phyloP scores from a whole-genome alignment of 1,140 invertebrate genomes.

The Drosophila watanabei region DNA sequence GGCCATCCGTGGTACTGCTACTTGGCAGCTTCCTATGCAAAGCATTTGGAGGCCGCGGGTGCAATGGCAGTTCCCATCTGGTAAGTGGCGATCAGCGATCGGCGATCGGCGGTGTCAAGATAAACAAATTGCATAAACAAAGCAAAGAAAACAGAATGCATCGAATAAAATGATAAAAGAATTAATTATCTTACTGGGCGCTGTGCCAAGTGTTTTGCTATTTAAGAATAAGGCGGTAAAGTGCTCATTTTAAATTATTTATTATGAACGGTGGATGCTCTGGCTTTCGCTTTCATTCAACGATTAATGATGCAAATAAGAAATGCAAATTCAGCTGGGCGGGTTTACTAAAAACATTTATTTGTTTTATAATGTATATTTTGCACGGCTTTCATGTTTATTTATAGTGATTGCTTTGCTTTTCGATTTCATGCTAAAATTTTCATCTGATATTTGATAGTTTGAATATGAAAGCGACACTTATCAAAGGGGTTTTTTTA shows the following conservation, averaged over 20 bases:
- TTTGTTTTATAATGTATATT: background rate
- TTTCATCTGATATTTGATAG: background rate
- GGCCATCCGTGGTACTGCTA: constrained; percentile 27
- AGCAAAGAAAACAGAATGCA: background rate
- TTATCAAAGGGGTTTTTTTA: background rate
- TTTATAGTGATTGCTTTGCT: background rate
- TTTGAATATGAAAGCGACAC: background rate
- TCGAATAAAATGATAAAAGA: no score
- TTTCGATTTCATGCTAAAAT: background rate
- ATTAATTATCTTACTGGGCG: constrained; percentile 22
- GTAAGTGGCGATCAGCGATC: constrained; percentile 43
- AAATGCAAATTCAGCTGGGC: background rate
- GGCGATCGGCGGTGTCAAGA: background rate
- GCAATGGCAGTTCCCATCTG: constrained; percentile 56
- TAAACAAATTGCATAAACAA: constrained; percentile 31
- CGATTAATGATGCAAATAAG: background rate
- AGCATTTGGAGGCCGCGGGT: constrained; percentile 49
- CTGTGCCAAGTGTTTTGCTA: constrained; percentile 15
- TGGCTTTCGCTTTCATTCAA: constrained; percentile 18
- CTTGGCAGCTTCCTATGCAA: constrained; percentile 41
- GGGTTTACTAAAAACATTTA: background rate
- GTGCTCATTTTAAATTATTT: background rate
- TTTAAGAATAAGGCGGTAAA: constrained; percentile 18
- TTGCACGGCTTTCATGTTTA: background rate
- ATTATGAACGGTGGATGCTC: background rate